Evolutionary conservation across 2,888 invertebrate species (phyloP).

Genomic region (Arctia plantaginis): DNA sequence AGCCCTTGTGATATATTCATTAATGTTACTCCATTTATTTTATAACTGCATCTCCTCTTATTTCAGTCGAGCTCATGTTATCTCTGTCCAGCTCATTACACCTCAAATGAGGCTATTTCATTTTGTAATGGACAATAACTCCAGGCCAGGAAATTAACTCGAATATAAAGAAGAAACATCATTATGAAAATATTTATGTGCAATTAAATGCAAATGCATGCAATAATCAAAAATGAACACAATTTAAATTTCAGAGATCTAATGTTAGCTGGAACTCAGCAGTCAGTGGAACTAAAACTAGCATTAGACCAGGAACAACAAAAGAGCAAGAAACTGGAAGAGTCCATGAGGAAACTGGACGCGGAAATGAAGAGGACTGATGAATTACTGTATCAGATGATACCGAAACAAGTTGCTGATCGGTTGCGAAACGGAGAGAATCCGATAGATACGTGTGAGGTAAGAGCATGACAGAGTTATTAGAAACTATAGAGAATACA

Average conservation of each 20-base stretch:
- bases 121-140: no score
- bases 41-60: not conserved
- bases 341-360: slow-evolving; percentile 98
- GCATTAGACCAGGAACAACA: slow-evolving; percentile 98
- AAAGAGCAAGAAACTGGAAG: slow-evolving; percentile 98
- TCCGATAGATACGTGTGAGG: slow-evolving; percentile 98
- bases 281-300: slow-evolving; percentile 97
- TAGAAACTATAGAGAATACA: not conserved
- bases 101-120: not conserved
- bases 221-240: not conserved
- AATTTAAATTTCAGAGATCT: slow-evolving; percentile 89
- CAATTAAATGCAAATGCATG: not conserved
- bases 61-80: not conserved
- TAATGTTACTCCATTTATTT: no score
- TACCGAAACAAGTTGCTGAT: slow-evolving; percentile 99
- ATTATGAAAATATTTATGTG: not conserved
- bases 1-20: no score
- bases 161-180: not conserved
- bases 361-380: slow-evolving; percentile 98
- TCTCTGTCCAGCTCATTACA: not conserved
- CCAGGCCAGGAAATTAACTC: not conserved
- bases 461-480: slow-evolving; percentile 67
- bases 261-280: slow-evolving; percentile 98
- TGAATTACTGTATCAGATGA: slow-evolving; percentile 98
- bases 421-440: slow-evolving; percentile 97